phyloP scores from a whole-genome alignment of 2,888 invertebrate species.

The Dryobotodes eremita region DNA sequence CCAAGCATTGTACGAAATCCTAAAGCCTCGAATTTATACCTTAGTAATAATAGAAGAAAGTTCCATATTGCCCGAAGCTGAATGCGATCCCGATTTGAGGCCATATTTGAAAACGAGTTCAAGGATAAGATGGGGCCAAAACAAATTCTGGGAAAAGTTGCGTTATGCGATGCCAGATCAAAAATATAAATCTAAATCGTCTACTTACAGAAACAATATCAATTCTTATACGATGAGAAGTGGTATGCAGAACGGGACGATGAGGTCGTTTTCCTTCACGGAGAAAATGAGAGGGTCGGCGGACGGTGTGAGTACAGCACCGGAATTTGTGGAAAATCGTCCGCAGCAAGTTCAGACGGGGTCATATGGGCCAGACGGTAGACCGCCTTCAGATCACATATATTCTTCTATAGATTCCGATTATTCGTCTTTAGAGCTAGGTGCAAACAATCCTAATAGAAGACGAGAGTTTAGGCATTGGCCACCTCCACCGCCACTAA shows the following conservation, averaged over 20 bases:
- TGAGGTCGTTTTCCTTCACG: conserved; percentile 91
- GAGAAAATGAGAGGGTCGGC: conserved; percentile 85
- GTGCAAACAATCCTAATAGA: conserved; percentile 85
- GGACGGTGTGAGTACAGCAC: conserved; percentile 92
- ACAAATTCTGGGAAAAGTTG: conserved; percentile 98
- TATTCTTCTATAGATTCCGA: conserved; percentile 97
- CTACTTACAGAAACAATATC: conserved; percentile 94
- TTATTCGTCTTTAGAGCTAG: conserved; percentile 95
- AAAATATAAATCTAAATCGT: conserved; percentile 85
- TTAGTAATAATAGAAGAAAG: conserved; percentile 97
- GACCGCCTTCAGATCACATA: conserved; percentile 96
- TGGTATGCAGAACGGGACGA: conserved; percentile 91
- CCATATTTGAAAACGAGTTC: conserved; percentile 97
- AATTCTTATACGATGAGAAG: conserved; percentile 95
- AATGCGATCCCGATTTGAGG: conserved; percentile 96
- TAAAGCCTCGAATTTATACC: conserved; percentile 95
- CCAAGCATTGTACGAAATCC: conserved; percentile 96
- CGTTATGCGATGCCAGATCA: conserved; percentile 96
- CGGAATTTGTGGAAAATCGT: conserved; percentile 85
- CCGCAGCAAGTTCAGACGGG: conserved; percentile 83
- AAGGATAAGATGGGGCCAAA: conserved; percentile 96
- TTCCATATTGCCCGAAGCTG: conserved; percentile 94
- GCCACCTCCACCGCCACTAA: conserved; percentile 87
- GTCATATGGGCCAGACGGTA: conserved; percentile 89
- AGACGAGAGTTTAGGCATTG: conserved; percentile 87